Percentiles rank a stretch among this genome's conserved stretches.
These are phyloP conservation scores for Rhinoderma darwinii DNA, from an alignment of 2,113 vertebrate species.

Conservation along the genomic window DNA sequence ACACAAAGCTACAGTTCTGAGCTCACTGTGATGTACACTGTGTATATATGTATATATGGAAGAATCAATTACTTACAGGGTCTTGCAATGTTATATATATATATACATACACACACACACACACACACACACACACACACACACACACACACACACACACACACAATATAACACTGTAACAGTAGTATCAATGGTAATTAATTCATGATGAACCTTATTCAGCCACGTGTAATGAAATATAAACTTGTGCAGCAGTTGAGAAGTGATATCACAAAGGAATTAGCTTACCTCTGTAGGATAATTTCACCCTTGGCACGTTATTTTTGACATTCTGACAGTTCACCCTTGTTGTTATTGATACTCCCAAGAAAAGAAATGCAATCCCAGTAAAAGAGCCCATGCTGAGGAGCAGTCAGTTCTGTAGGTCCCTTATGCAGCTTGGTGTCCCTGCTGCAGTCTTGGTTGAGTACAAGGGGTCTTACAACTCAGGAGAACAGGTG, in stretches of 20 bases:
- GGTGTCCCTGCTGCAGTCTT: conserved; percentile 67
- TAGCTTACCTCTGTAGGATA: conserved; percentile 93
- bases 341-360: conserved; percentile 76
- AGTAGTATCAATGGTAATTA: neutral
- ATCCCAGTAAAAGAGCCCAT: conserved; percentile 88
- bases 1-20: neutral
- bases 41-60: neutral
- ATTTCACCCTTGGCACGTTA: conserved; percentile 91
- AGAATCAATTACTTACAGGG: neutral
- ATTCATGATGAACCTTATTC: neutral
- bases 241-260: conserved; percentile 37
- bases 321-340: conserved; percentile 82
- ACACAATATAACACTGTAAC: neutral
- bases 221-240: conserved; percentile 38
- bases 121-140: no score
- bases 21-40: neutral
- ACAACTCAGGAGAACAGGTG: conserved; percentile 80
- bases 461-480: conserved; percentile 73
- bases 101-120: no score
- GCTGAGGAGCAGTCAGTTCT: conserved; percentile 67
- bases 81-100: no score
- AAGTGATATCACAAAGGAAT: conserved; percentile 56
- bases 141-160: no score
- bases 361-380: conserved; percentile 81
- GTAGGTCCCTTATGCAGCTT: conserved; percentile 27